A percentile compares a stretch with the other conserved stretches of the same genome.
These are phyloP conservation scores for Odontamblyopus rebecca DNA, from an alignment of 2,797 vertebrate genomes.

Conservation along the genomic window DNA sequence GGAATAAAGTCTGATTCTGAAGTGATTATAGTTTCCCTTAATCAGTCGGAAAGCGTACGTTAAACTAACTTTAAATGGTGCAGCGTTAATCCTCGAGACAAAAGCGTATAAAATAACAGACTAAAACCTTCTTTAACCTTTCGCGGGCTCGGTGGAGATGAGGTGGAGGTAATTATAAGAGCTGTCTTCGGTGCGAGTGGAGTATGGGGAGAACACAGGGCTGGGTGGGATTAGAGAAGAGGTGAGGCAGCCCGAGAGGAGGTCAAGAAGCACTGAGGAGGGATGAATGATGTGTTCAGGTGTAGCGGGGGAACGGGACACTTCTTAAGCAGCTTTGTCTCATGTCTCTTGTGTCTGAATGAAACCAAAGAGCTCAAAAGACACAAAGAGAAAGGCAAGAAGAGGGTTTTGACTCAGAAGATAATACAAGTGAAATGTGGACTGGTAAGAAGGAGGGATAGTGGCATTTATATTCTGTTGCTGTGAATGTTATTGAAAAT, in stretches of 20 bases:
- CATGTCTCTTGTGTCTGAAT: not conserved
- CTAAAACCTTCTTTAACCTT: not conserved
- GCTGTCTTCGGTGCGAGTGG: not conserved
- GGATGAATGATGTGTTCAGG: slow-evolving; percentile 1
- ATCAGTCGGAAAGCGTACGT: not conserved
- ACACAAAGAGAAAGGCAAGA: not conserved
- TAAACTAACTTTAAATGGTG: not conserved
- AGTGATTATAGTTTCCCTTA: too few species aligned
- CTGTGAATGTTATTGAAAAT: not conserved
- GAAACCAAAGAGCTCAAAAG: slow-evolving; percentile 1
- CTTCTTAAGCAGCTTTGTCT: slow-evolving; percentile 10
- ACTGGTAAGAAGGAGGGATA: not conserved
- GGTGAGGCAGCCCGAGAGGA: not conserved
- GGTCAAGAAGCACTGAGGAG: slow-evolving; percentile 2
- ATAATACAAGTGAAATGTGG: not conserved
- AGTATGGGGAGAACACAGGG: not conserved
- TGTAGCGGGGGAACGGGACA: not conserved
- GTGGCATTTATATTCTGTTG: not conserved
- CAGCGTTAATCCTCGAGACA: not conserved
- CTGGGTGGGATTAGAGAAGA: slow-evolving; percentile 1
- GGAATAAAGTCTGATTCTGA: too few species aligned
- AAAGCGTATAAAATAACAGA: not conserved
- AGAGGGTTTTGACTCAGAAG: not conserved
- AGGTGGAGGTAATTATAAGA: not conserved
- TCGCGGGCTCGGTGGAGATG: not conserved